Evolutionary conservation across 2,113 vertebrate species (phyloP), one percentile per base, ranked within the genome.

Genomic region (Ceuthmochares aereus): DNA sequence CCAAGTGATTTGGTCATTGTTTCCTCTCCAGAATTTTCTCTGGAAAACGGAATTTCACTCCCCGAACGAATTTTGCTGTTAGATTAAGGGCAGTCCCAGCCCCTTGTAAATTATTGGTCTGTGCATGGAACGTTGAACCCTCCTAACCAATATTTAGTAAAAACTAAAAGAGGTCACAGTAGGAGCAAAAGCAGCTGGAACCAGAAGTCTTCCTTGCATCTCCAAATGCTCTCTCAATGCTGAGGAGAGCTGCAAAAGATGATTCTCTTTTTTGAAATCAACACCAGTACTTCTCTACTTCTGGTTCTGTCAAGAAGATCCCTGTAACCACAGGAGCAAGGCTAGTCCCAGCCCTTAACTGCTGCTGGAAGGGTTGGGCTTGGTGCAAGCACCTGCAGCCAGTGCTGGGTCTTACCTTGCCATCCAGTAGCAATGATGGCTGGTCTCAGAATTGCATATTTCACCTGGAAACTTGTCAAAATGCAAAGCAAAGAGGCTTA

Each of bases 21-120:
- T 90, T 95, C 92, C 87, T 90, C 32, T 70, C 78, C 67, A 95
- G 45, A 70, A 95, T 27, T 60, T 85, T 84, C 75, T 85, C 55
- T 84, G 63, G 22, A 55, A 25, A 85, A 69, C 18, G 40, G 40
- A 40, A 40, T 86, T 97, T 77, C 51, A 29, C 23, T 74, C 82
- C 89, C 75, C 51, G 72, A 85, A 52, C 54, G 12, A 16, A 59
- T 95, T 89, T 76, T 83, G 10, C 34, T 77, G 63, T 79, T 75
- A 2, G 42, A 70, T 59, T 8, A 95, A 93, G 59, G 1, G 3
- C 40, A 32, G 36, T 43, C 58, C 54, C 62, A 79, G n/a, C 15
- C 36, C 49, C 9, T 36, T 77, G 72, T 70, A 86, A 93, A 74
- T 80, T 49, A 62, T 79, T 73, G 32, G 56, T 37, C 68, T 89